A percentile compares a stretch with the other conserved stretches of the same genome.
phyloP scores from a whole-genome alignment of 2,888 invertebrate species.

The Dioctria rufipes region DNA sequence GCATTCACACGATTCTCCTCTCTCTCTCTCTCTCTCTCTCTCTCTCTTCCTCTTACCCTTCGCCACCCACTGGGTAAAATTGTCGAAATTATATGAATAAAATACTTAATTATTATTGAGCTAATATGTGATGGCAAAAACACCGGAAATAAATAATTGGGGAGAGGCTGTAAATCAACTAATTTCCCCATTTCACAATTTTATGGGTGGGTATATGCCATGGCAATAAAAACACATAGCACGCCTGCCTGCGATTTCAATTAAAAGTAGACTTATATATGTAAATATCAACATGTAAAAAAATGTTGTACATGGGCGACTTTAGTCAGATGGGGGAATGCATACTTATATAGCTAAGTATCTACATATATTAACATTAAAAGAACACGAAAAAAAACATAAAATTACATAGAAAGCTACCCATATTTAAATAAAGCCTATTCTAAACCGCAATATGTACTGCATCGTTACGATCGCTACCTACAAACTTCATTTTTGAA shows the following conservation, averaged over 20 bases:
- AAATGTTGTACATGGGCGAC: background rate
- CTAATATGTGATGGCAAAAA: conserved; percentile 6
- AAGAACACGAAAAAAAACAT: too few species aligned
- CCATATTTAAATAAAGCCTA: too few species aligned
- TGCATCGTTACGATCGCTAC: too few species aligned
- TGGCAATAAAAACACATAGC: background rate
- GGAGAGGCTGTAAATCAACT: conserved; percentile 30
- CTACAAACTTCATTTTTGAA: too few species aligned
- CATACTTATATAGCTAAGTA: too few species aligned
- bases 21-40: background rate
- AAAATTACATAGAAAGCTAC: too few species aligned
- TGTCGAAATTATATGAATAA: conserved; percentile 38
- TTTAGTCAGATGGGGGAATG: background rate
- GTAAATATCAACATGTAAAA: background rate
- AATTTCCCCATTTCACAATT: conserved; percentile 14
- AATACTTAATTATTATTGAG: conserved; percentile 30
- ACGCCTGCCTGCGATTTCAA: background rate
- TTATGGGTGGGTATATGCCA: background rate
- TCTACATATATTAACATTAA: too few species aligned
- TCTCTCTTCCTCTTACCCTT: background rate
- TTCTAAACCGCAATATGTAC: too few species aligned
- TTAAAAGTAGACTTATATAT: background rate
- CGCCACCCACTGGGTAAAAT: background rate
- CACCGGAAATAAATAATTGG: conserved; percentile 24
- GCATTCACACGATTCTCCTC: conserved; percentile 21